Evolutionary conservation across 2,888 invertebrate species (phyloP).

Genomic region (Acrocyrtus sp.): DNA sequence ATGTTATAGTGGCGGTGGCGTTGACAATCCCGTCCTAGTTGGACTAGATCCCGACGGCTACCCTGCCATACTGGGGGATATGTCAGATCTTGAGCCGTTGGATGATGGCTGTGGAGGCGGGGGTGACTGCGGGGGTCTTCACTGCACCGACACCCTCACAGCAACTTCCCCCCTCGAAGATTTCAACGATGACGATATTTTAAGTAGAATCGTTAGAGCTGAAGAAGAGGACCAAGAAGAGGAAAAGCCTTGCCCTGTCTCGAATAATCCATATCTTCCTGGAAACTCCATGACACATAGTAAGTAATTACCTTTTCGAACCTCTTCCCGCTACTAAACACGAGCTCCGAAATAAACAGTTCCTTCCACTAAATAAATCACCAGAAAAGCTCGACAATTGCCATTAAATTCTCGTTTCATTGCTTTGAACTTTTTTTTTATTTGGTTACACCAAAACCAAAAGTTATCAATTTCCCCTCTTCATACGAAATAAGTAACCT

Average conservation of each 20-base stretch:
- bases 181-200: slow-evolving; percentile 48
- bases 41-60: slow-evolving; percentile 39
- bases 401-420: too few relatives aligned
- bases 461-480: too few relatives aligned
- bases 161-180: slow-evolving; percentile 40
- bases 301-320: slow-evolving; percentile 14
- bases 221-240: slow-evolving; percentile 52
- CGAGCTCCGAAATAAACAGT: too few relatives aligned
- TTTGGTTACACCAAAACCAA: too few relatives aligned
- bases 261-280: slow-evolving; percentile 56
- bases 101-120: slow-evolving; percentile 29
- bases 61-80: slow-evolving; percentile 41
- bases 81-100: slow-evolving; percentile 45
- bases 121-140: slow-evolving; percentile 21
- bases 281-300: slow-evolving; percentile 55
- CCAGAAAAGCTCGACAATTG: too few relatives aligned
- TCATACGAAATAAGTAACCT: too few relatives aligned
- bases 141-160: slow-evolving; percentile 34
- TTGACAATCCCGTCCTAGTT: slow-evolving; percentile 43
- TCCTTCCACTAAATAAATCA: too few relatives aligned
- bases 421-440: too few relatives aligned
- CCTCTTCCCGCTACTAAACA: too few relatives aligned
- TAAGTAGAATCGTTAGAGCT: slow-evolving; percentile 48
- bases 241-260: slow-evolving; percentile 45
- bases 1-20: slow-evolving; percentile 20